Base-by-base conservation (phyloP, 1,140 invertebrate genomes). In the Macrocentrus cingulum region DNA sequence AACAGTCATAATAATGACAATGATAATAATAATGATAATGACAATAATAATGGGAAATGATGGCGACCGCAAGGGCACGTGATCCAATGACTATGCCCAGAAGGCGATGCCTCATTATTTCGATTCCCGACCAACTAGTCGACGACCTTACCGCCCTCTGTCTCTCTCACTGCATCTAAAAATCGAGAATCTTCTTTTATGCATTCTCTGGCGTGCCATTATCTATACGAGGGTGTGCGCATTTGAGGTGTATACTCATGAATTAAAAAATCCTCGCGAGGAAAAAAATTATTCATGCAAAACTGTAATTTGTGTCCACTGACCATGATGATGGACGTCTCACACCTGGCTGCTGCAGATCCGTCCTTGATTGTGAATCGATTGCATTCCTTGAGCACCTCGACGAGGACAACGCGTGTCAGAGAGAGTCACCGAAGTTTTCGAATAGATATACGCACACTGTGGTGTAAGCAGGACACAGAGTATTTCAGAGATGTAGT, bases 21-120 rank as follows among this genome's bases (percentile, higher is more conserved):
- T 56, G 52, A 56, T 52, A 41, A 41, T 65, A 68, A 69, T 57
- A 61, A 52, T n/a, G 15, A 51, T 29, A 48, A 56, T 69, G 64
- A 70, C 66, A 71, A 73, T 71, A 73, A 74, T 72, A 72, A 74
- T 72, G 66, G 70, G 64, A 75, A 75, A 75, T 75, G 72, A 74
- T 73, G 63, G 71, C 70, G 72, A 75, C 72, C 72, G 66, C 72
- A 75, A 66, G 69, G 68, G 72, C 71, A 75, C 72, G 71, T 74
- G 72, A 75, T 74, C 70, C 71, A 74, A 71, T 75, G 71, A 74
- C 69, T 72, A 68, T 72, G 68, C 71, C 70, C 67, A 67, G 67
- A 65, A 70, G 69, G 69, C 70, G 67, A 72, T 72, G 68, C 69
- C 71, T 75, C 69, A 73, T 74, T 74, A 74, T 74, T 75, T 74